Percentiles rank a stretch among this genome's conserved stretches.
These are phyloP conservation scores for Drosophila sulfurigaster DNA, from an alignment of 1,140 invertebrate genomes.

Conservation along the genomic window DNA sequence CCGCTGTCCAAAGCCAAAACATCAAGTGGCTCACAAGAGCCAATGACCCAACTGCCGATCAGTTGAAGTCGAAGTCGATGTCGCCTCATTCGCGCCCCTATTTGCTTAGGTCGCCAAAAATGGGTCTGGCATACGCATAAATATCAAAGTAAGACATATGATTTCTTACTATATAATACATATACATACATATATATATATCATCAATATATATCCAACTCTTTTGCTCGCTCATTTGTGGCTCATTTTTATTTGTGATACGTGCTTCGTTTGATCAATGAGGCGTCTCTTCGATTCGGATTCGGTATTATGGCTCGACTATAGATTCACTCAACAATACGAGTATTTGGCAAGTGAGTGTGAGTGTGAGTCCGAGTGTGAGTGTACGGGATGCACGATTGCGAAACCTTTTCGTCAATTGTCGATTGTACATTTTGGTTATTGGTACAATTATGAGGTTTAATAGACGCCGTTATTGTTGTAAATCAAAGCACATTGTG, in stretches of 20 bases:
- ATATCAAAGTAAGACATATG: slow-evolving; percentile 81
- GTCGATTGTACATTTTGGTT: slow-evolving; percentile 67
- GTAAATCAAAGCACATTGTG: slow-evolving; percentile 81
- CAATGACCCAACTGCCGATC: slow-evolving; percentile 71
- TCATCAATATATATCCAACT: slow-evolving; percentile 40
- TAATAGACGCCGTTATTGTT: slow-evolving; percentile 80
- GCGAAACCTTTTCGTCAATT: slow-evolving; percentile 68
- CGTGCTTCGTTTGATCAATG: slow-evolving; percentile 66
- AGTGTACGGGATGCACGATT: slow-evolving; percentile 44
- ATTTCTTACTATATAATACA: slow-evolving; percentile 74
- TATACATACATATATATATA: slow-evolving; percentile 5
- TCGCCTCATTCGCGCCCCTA: slow-evolving; percentile 64
- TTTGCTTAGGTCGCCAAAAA: slow-evolving; percentile 83
- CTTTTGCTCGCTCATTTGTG: slow-evolving; percentile 61
- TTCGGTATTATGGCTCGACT: slow-evolving; percentile 28
- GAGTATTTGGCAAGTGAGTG: slow-evolving; percentile 15
- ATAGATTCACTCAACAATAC: slow-evolving; percentile 7
- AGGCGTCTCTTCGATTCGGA: slow-evolving; percentile 21
- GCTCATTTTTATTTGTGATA: slow-evolving; percentile 76
- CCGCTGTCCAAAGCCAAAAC: slow-evolving; percentile 48
- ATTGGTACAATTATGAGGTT: slow-evolving; percentile 82
- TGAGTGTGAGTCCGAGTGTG: slow-evolving; percentile 18
- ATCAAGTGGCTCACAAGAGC: slow-evolving; percentile 61
- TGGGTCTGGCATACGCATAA: slow-evolving; percentile 79
- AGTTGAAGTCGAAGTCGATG: slow-evolving; percentile 17